Evolutionary conservation across 2,113 vertebrate species (phyloP).

Genomic region (Pongo pygmaeus): DNA sequence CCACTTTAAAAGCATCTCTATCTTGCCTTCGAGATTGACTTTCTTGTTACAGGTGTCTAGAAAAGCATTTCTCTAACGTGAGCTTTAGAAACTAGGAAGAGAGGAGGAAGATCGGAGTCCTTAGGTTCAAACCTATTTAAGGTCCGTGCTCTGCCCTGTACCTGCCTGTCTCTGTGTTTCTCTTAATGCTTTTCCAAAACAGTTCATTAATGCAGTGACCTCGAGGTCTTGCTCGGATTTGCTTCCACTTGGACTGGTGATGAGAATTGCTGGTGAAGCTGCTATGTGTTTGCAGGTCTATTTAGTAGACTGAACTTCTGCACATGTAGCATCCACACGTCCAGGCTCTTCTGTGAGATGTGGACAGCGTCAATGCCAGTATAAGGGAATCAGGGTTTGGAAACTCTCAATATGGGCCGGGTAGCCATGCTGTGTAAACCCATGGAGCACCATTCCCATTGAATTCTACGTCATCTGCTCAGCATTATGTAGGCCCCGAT

Average conservation of each 20-base stretch:
- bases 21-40: background rate
- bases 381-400: background rate
- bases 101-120: background rate
- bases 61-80: background rate
- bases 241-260: background rate
- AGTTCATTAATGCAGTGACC: background rate
- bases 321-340: background rate
- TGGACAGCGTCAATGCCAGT: background rate
- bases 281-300: background rate
- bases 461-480: background rate
- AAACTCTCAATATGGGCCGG: fast-evolving
- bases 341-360: background rate
- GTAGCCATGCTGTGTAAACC: background rate
- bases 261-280: background rate
- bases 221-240: background rate
- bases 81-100: background rate
- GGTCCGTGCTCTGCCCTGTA: background rate
- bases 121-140: background rate
- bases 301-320: background rate
- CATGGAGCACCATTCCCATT: background rate
- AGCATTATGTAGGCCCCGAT: fast-evolving
- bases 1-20: background rate
- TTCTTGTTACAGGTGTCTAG: background rate
- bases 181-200: background rate
- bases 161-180: background rate